A percentile compares a stretch with the other conserved stretches of the same genome.
Conservation (phyloP, 1,140 invertebrate species). For the Akabosia matsudoensis region DNA sequence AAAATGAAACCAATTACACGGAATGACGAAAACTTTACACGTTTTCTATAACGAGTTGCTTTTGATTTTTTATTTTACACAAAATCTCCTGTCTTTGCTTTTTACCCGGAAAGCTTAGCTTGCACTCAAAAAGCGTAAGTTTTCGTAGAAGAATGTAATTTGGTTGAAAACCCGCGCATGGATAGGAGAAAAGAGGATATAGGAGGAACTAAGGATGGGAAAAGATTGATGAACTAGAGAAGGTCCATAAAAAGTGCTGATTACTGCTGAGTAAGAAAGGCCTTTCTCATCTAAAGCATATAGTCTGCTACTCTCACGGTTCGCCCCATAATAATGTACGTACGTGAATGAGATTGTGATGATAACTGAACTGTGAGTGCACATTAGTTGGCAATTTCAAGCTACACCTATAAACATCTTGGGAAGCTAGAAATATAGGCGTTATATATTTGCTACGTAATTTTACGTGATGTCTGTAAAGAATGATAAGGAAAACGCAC, state of each 20-base stretch:
- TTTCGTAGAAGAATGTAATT: neutral
- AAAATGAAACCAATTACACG: slow-evolving; percentile 17
- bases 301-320: neutral
- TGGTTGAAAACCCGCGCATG: neutral
- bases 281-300: slow-evolving; percentile 9
- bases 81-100: neutral
- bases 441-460: neutral
- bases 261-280: neutral
- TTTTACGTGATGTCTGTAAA: neutral
- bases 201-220: neutral
- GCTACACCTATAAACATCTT: neutral
- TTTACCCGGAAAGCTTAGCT: neutral
- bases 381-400: too few relatives aligned
- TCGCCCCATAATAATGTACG: neutral
- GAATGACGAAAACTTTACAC: slow-evolving; percentile 4
- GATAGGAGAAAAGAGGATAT: neutral
- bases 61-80: slow-evolving; percentile 3
- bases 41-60: neutral
- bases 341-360: neutral
- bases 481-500: neutral
- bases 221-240: slow-evolving; percentile 24
- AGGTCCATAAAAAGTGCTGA: slow-evolving; percentile 10
- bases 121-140: neutral
- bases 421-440: neutral
- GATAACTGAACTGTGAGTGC: too few relatives aligned